These are phyloP conservation scores for Carlito syrichta DNA, from an alignment of 2,113 vertebrate species.

Conservation along the genomic window DNA sequence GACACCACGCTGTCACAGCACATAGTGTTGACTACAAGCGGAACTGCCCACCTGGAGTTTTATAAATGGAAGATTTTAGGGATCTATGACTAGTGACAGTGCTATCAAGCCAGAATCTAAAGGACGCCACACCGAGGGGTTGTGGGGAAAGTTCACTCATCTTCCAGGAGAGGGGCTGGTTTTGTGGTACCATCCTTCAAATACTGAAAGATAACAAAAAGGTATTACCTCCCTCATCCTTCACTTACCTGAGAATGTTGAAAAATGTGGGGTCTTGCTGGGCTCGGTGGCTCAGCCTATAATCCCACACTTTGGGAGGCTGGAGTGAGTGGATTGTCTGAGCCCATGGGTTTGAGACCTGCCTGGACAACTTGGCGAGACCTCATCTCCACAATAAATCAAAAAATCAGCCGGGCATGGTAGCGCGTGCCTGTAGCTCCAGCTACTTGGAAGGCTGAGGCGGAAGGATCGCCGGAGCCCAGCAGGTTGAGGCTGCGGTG, in stretches of 20 bases:
- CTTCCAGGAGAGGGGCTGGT: background rate
- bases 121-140: background rate
- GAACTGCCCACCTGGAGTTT: background rate
- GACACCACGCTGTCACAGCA: background rate
- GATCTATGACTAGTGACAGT: background rate
- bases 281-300: no score
- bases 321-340: no score
- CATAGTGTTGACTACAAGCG: background rate
- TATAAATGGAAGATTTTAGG: background rate
- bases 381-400: no score
- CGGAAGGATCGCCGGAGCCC: no score
- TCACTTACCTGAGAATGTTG: background rate
- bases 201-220: background rate
- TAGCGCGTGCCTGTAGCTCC: no score
- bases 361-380: no score
- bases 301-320: no score
- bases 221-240: background rate
- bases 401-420: no score
- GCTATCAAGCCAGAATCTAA: background rate
- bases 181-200: background rate
- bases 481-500: no score
- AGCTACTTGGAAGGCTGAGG: no score
- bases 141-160: background rate
- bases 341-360: no score
- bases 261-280: background rate